These are phyloP conservation scores for Ornithoptera priamus DNA, from an alignment of 2,888 invertebrate genomes.

Conservation along the genomic window DNA sequence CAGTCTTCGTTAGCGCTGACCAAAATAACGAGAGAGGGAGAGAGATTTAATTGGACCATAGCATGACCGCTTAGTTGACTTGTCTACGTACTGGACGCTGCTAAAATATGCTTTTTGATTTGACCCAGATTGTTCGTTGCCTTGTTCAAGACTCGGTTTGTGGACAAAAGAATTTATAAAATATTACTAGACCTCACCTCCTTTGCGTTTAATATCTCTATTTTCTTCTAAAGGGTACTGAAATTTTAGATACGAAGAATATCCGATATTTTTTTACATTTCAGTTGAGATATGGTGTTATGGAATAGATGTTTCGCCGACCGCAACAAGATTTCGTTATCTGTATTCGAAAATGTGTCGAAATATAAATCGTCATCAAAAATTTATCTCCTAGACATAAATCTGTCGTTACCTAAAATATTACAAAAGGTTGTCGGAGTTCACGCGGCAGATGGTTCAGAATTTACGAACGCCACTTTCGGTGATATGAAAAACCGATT, in stretches of 20 bases:
- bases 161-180: background rate
- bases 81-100: background rate
- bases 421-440: constrained; percentile 1
- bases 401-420: constrained; percentile 10
- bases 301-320: no score
- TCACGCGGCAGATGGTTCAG: background rate
- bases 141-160: background rate
- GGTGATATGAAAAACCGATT: constrained; percentile 1
- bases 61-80: background rate
- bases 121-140: background rate
- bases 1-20: background rate
- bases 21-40: background rate
- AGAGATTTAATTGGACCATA: background rate
- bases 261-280: background rate
- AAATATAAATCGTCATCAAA: constrained; percentile 8
- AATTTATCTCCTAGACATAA: constrained; percentile 7
- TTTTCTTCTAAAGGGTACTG: background rate
- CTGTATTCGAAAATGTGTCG: background rate
- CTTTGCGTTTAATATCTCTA: background rate
- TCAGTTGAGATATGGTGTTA: background rate
- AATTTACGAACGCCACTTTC: constrained; percentile 42
- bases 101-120: constrained; percentile 7
- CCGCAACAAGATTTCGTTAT: background rate
- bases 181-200: background rate
- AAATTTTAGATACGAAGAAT: background rate